A percentile compares a stretch with the other conserved stretches of the same genome.
Conservation (phyloP, 2,888 invertebrate genomes). For the Muscina levida region DNA sequence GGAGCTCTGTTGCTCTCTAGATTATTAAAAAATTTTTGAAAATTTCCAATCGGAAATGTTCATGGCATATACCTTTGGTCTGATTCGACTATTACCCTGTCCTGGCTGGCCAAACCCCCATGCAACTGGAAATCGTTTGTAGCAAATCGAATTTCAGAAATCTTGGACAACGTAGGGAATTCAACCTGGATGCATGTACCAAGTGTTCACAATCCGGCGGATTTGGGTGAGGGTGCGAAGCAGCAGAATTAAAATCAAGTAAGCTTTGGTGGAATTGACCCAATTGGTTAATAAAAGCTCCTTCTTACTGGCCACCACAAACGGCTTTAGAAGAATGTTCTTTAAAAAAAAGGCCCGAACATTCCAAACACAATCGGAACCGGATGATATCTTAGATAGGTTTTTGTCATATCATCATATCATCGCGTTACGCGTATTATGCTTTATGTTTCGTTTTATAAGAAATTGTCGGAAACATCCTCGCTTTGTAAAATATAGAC, state of each 20-base stretch:
- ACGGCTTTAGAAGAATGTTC: too few species aligned
- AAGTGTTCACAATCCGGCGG: background rate
- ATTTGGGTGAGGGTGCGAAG: background rate
- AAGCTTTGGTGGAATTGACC: too few species aligned
- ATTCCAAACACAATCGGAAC: too few species aligned
- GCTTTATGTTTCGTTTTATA: background rate
- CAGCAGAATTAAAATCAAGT: too few species aligned
- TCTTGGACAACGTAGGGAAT: background rate
- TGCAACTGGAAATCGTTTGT: background rate
- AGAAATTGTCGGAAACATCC: background rate
- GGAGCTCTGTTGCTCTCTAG: background rate
- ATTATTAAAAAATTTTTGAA: too few species aligned
- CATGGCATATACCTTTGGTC: background rate
- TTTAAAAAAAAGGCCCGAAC: too few species aligned
- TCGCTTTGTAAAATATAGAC: background rate
- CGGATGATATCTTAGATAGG: too few species aligned
- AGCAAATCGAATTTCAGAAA: background rate
- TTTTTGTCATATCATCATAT: too few species aligned
- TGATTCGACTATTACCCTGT: background rate
- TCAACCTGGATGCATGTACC: background rate
- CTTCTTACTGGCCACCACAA: too few species aligned
- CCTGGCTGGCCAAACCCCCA: background rate
- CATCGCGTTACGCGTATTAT: too few species aligned
- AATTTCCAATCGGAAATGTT: too few species aligned
- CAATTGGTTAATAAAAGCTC: too few species aligned